These are phyloP conservation scores for Halotydeus destructor DNA, from an alignment of 1,140 invertebrate species.

Conservation along the genomic window DNA sequence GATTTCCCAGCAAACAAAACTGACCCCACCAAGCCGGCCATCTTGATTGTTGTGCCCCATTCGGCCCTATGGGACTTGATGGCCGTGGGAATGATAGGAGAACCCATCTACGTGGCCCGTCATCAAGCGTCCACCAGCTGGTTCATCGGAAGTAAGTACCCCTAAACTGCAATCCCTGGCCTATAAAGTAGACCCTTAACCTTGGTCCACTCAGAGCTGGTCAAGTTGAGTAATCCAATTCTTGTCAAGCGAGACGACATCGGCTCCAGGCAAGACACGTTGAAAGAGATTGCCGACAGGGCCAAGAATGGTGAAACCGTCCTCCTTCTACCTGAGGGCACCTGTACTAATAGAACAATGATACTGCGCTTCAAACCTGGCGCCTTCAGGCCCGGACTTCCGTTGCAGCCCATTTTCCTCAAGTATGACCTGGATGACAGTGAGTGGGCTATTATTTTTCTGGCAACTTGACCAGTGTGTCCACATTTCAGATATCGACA, in stretches of 20 bases:
- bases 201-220: too few relatives aligned
- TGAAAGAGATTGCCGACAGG: background rate
- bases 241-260: constrained; percentile 9
- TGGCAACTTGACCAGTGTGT: background rate
- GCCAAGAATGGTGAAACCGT: constrained; percentile 5
- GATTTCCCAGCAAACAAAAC: too few relatives aligned
- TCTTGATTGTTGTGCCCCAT: too few relatives aligned
- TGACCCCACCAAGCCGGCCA: too few relatives aligned
- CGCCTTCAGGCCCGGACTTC: constrained; percentile 10
- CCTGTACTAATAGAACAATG: constrained; percentile 8
- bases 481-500: background rate
- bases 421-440: background rate
- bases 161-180: too few relatives aligned
- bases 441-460: background rate
- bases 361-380: constrained; percentile 10
- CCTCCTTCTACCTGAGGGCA: constrained; percentile 12
- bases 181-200: too few relatives aligned
- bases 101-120: too few relatives aligned
- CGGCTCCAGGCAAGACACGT: background rate
- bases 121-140: too few relatives aligned
- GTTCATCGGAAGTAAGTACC: too few relatives aligned
- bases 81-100: too few relatives aligned
- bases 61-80: too few relatives aligned
- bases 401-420: constrained; percentile 9
- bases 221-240: constrained; percentile 1